Conservation (phyloP, 2,888 invertebrate species). For the Epistrophe grossulariae region DNA sequence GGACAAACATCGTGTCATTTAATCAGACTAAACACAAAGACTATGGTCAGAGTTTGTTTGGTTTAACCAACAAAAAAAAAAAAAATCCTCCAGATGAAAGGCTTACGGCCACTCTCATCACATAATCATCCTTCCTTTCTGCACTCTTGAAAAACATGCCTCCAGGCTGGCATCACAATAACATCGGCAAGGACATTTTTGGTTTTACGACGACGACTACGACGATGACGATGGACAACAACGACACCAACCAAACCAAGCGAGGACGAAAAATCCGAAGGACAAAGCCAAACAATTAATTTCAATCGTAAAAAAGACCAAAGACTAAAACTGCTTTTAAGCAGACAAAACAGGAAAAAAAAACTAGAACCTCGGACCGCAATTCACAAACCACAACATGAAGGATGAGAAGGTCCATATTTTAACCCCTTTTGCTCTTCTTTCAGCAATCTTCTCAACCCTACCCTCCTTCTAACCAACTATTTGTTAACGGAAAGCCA, state of each 20-base stretch:
- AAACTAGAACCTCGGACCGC: constrained; percentile 51
- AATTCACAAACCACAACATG: constrained; percentile 72
- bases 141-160: constrained; percentile 31
- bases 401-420: constrained; percentile 64
- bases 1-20: constrained; percentile 33
- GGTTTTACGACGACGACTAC: constrained; percentile 40
- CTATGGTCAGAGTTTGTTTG: constrained; percentile 42
- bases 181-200: constrained; percentile 42
- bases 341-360: constrained; percentile 33
- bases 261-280: constrained; percentile 37
- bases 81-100: constrained; percentile 33
- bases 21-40: constrained; percentile 29
- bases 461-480: constrained; percentile 47
- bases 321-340: constrained; percentile 46
- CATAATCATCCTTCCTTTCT: constrained; percentile 51
- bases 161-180: constrained; percentile 50
- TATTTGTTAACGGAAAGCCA: constrained; percentile 69
- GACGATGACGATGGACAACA: constrained; percentile 31
- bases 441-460: constrained; percentile 25
- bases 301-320: constrained; percentile 68
- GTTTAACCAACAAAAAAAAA: constrained; percentile 7
- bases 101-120: constrained; percentile 52
- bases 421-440: constrained; percentile 40
- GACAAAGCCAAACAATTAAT: constrained; percentile 75
- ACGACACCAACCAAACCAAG: constrained; percentile 29